Evolutionary conservation across 2,888 invertebrate genomes (phyloP).

Genomic region (Eupeodes luniger): DNA sequence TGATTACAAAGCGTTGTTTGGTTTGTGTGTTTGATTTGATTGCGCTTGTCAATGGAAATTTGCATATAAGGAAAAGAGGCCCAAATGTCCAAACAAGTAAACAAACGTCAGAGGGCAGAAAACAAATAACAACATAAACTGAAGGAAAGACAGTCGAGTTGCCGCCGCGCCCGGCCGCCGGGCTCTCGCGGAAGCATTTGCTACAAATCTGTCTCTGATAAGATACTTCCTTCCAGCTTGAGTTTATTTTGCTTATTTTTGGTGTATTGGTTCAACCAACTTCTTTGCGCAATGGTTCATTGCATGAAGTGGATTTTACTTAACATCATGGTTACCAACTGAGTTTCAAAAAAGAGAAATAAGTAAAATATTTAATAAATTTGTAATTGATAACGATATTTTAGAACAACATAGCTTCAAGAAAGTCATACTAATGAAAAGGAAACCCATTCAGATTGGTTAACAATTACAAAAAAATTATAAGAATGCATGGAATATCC

Average conservation of each 20-base stretch:
- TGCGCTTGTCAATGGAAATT: slow-evolving; percentile 53
- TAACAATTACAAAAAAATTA: too few relatives aligned
- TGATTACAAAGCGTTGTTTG: slow-evolving; percentile 9
- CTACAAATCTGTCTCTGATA: too few relatives aligned
- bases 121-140: slow-evolving; percentile 3
- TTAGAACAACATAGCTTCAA: too few relatives aligned
- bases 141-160: too few relatives aligned
- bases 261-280: slow-evolving; percentile 36
- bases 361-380: too few relatives aligned
- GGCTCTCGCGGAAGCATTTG: too few relatives aligned
- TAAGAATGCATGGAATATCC: too few relatives aligned
- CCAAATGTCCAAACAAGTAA: slow-evolving; percentile 44
- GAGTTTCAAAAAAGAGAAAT: too few relatives aligned
- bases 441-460: too few relatives aligned
- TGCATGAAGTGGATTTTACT: slow-evolving; percentile 24
- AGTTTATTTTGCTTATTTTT: not conserved
- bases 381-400: too few relatives aligned
- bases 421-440: too few relatives aligned
- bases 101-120: slow-evolving; percentile 31
- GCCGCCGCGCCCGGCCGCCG: too few relatives aligned
- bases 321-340: not conserved
- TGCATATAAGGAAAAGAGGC: slow-evolving; percentile 58
- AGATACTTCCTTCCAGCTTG: slow-evolving; percentile 64
- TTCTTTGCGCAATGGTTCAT: slow-evolving; percentile 11
- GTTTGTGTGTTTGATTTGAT: slow-evolving; percentile 32